These are phyloP conservation scores for Dryoscopus gambensis DNA, from an alignment of 2,113 vertebrate genomes.

Conservation along the genomic window DNA sequence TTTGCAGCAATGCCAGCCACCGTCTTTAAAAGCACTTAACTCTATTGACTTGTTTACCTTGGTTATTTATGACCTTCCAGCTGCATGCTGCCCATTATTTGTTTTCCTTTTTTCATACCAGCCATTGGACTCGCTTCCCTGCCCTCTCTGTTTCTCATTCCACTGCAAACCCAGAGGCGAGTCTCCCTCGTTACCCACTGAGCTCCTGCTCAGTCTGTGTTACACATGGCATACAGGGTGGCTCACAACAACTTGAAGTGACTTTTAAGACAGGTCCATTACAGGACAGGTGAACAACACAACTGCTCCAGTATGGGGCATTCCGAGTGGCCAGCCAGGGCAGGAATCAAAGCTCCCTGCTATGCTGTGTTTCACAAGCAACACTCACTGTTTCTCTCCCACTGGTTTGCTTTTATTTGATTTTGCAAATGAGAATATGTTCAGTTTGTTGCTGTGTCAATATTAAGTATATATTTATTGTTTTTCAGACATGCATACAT, in stretches of 20 bases:
- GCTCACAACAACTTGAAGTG: background rate
- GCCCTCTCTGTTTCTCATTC: background rate
- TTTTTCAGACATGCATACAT: conserved; percentile 74
- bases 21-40: conserved; percentile 10
- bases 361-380: background rate
- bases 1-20: conserved; percentile 12
- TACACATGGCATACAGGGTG: background rate
- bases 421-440: conserved; percentile 56
- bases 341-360: conserved; percentile 25
- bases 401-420: conserved; percentile 32
- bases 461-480: conserved; percentile 81
- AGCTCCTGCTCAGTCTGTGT: background rate
- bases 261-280: background rate
- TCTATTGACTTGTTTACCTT: background rate
- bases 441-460: conserved; percentile 71
- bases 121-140: background rate
- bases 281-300: background rate
- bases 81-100: background rate
- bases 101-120: background rate
- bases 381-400: conserved; percentile 32
- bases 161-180: background rate
- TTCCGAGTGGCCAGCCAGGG: background rate
- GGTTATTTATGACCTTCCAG: conserved; percentile 21
- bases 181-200: background rate
- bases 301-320: background rate